phyloP scores from a whole-genome alignment of 2,797 vertebrate species.

The Cygnus olor region DNA sequence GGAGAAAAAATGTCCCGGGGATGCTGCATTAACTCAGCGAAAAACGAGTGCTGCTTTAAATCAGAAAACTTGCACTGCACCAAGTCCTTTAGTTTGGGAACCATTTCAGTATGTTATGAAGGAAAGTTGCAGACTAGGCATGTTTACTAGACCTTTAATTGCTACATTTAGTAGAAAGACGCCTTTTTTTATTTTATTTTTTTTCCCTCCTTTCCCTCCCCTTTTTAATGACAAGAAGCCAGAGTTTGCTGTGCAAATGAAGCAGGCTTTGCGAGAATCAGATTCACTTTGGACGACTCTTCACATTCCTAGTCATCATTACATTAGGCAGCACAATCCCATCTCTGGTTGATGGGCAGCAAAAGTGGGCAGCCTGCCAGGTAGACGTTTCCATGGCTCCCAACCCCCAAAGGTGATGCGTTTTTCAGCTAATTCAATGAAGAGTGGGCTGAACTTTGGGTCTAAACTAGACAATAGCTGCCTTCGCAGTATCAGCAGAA shows the following conservation, averaged over 20 bases:
- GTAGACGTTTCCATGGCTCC: conserved; percentile 96
- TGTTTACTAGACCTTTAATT: conserved; percentile 77
- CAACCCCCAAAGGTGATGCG: conserved; percentile 91
- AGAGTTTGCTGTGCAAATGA: conserved; percentile 84
- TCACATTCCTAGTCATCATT: conserved; percentile 89
- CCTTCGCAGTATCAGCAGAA: conserved; percentile 95
- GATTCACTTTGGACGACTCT: conserved; percentile 89
- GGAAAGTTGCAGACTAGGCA: conserved; percentile 75
- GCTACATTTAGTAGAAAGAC: conserved; percentile 71
- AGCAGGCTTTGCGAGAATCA: conserved; percentile 84
- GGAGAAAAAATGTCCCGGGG: conserved; percentile 10
- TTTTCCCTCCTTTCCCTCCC: not conserved
- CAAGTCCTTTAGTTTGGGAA: conserved; percentile 65
- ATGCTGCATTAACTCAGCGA: not conserved
- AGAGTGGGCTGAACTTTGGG: conserved; percentile 88
- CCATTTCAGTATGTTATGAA: conserved; percentile 62
- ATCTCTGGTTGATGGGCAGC: conserved; percentile 88
- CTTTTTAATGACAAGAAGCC: conserved; percentile 75
- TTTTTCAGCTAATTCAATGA: conserved; percentile 88
- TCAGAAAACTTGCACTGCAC: conserved; percentile 44
- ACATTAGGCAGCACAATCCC: conserved; percentile 88
- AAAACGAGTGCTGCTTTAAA: conserved; percentile 48
- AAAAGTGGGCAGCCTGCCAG: conserved; percentile 92
- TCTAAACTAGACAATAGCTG: conserved; percentile 97
- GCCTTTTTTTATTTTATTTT: not conserved